Evolutionary conservation across 2,888 invertebrate genomes (phyloP).

Genomic region (Xestia sexstrigata): DNA sequence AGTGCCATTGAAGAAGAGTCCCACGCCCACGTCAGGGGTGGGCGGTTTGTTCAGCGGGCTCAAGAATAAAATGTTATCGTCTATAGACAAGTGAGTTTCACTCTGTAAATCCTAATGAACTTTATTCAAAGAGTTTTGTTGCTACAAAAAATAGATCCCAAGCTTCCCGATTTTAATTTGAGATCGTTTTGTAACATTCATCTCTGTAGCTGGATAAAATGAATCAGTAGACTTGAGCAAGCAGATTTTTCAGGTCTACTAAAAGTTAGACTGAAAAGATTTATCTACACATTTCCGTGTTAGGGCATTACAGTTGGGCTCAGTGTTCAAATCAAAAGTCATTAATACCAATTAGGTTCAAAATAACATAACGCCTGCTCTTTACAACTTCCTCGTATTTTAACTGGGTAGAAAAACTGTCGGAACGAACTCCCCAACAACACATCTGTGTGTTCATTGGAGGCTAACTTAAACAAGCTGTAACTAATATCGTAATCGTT

Average conservation of each 20-base stretch:
- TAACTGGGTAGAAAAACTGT: background rate
- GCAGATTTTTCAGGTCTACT: background rate
- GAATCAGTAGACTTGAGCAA: background rate
- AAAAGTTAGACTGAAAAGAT: background rate
- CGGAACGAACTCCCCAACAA: background rate
- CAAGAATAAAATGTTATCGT: conserved; percentile 90
- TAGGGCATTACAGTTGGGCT: background rate
- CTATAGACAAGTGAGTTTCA: conserved; percentile 87
- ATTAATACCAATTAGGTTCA: background rate
- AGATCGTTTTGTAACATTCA: background rate
- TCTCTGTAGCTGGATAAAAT: background rate
- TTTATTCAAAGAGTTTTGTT: background rate
- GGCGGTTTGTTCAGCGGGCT: conserved; percentile 91
- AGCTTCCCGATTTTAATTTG: background rate
- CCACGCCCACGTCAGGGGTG: conserved; percentile 88
- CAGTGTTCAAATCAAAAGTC: background rate
- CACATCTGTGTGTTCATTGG: background rate
- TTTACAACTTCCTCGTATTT: too few species aligned
- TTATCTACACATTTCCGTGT: background rate
- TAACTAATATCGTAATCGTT: background rate
- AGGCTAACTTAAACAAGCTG: background rate
- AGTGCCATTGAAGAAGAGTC: conserved; percentile 93
- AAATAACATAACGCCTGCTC: background rate
- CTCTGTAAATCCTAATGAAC: background rate
- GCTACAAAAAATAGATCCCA: background rate